Base-by-base conservation (phyloP, 1,140 invertebrate genomes). In the Chymomyza costata region DNA sequence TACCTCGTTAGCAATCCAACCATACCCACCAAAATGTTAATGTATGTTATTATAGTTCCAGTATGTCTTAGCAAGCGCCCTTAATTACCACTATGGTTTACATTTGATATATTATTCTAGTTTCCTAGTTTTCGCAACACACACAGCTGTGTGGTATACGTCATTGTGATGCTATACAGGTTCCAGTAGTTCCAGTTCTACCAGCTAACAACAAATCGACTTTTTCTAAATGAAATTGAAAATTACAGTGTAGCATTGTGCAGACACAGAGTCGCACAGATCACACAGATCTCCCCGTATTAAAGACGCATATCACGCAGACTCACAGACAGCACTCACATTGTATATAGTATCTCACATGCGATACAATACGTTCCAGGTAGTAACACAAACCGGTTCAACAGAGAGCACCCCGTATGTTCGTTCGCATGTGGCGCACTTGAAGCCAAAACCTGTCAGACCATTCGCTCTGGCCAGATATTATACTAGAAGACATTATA, bases 401-500 rank as follows among this genome's bases (percentile, higher is more conserved):
- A 6, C 13, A 18, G 31, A 17, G 25, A 31, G 43, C 10, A 15
- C 10, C 1, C 17, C 25, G 43, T n/a, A n/a, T n/a, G n/a, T n/a
- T n/a, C n/a, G 56, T 45, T 54, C 52, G 52, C 61, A 52, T 67
- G 69, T n/a, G n/a, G n/a, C 57, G 61, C 61, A 52, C 32, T 31
- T 16, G n/a, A 30, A 71, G 62, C n/a, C n/a, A 76, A 76, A 76
- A 76, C 70, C 70, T 76, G 70, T 76, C 70, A 61, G 51, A 10
- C 61, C 55, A 73, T 73, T 73, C 56, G 69, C 64, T 74, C 64
- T 65, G 70, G 70, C 49, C 59, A 48, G 44, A n/a, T n/a, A n/a
- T n/a, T n/a, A n/a, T n/a, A n/a, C n/a, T n/a, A 38, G 59, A 67
- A 69, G 57, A 78, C 66, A 66, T 70, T 66, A 63, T 69, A 70